Evolutionary conservation across 2,888 invertebrate species (phyloP), one percentile per base, ranked within the genome.

Genomic region (Tricholauxania praeusta): DNA sequence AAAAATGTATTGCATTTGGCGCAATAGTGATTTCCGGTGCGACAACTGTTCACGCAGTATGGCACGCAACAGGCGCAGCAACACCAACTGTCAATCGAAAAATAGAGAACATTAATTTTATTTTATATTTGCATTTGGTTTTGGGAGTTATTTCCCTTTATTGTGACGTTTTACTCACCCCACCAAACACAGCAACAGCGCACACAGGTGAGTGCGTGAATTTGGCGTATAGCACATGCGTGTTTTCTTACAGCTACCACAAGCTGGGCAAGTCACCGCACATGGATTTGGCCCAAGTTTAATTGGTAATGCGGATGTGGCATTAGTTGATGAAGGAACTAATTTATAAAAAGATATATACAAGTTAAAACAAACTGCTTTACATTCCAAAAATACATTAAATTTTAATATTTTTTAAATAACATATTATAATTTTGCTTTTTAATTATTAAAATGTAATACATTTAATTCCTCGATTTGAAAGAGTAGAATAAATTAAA

Each of bases 1-100:
- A 86, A 75, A 67, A 86, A 86, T 22, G 84, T 82, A 80, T 85
- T 86, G 77, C 85, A 86, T 72, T 84, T 83, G 69, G 82, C 78
- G 74, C 85, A 86, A 64, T 86, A 86, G 73, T 86, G 85, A 69
- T 85, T 86, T 14, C 86, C 85, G 15, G 86, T 86, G 76, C 85
- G 86, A 73, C 85, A 86, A 75, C 86, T 86, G 55, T 82, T 83
- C 86, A 86, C 86, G 78, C 86, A 86, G 65, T 86, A 86, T 19
- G 85, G 85, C 19, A 86, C 84, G 71, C 80, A 81, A 48, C 85
- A 86, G n/a, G 86, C 86, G 74, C 85, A 86, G 71, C 85, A 85
- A 78, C 86, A 86, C 84, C 85, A 86, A 32, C 86, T 86, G 63
- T 17, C 68, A 22, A 32, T 72, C 59, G 55, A 66, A 70, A 22